Percentiles rank a stretch among this genome's conserved stretches.
These are phyloP conservation scores for Bubo bubo DNA, from an alignment of 2,113 vertebrate genomes.

Conservation along the genomic window DNA sequence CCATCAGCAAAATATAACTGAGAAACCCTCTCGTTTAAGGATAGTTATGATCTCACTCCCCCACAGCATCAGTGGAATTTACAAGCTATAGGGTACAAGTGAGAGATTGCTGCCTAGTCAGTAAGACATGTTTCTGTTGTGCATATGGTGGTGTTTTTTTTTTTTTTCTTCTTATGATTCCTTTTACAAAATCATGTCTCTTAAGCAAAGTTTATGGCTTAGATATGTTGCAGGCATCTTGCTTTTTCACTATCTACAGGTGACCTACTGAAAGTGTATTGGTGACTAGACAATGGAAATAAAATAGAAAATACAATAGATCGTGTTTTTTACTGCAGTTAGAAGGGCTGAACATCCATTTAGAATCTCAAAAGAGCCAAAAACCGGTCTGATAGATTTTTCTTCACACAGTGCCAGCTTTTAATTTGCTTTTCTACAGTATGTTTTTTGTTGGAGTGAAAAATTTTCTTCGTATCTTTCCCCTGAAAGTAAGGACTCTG, in stretches of 20 bases:
- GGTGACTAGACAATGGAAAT: background rate
- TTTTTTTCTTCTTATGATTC: accelerated
- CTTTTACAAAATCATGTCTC: background rate
- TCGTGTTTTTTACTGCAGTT: background rate
- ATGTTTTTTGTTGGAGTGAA: background rate
- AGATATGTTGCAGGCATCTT: background rate
- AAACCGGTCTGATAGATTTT: background rate
- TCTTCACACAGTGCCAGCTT: background rate
- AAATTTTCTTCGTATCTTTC: background rate
- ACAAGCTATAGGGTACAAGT: accelerated
- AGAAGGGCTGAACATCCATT: background rate
- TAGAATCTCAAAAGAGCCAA: background rate
- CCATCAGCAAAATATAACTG: background rate
- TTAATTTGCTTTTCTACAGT: background rate
- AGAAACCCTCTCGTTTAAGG: background rate
- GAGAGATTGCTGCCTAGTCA: background rate
- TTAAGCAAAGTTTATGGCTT: background rate
- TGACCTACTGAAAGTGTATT: background rate
- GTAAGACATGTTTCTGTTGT: accelerated
- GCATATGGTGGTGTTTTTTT: accelerated
- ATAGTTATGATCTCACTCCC: accelerated
- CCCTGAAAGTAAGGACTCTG: background rate
- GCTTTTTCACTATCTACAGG: background rate
- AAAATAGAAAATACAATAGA: background rate
- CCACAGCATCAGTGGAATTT: background rate